phyloP scores from a whole-genome alignment of 2,888 invertebrate genomes.

The Drosophila peninsularis region DNA sequence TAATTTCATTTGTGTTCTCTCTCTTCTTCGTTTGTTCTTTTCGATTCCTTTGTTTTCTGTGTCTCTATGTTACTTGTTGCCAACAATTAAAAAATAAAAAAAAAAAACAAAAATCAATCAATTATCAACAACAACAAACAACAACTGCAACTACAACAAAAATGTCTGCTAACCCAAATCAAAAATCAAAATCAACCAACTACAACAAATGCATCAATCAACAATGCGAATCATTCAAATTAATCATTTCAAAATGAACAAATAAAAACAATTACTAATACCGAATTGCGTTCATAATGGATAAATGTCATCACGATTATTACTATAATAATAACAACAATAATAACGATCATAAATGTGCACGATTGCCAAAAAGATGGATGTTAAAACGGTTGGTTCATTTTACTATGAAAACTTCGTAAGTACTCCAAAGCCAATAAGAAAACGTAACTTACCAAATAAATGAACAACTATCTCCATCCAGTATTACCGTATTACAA shows the following conservation, averaged over 20 bases:
- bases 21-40: conserved; percentile 71
- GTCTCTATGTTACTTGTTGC: conserved; percentile 48
- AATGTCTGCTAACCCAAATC: conserved; percentile 59
- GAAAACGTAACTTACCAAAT: conserved; percentile 30
- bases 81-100: conserved; percentile 34
- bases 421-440: conserved; percentile 87
- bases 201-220: conserved; percentile 55
- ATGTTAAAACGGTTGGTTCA: conserved; percentile 97
- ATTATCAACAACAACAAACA: conserved; percentile 47
- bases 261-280: conserved; percentile 52
- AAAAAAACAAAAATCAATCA: conserved; percentile 4
- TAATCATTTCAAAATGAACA: conserved; percentile 29
- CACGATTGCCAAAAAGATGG: conserved; percentile 90
- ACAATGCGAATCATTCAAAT: conserved; percentile 45
- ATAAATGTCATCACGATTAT: conserved; percentile 21
- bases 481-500: conserved; percentile 34
- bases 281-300: conserved; percentile 44
- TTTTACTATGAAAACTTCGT: conserved; percentile 98
- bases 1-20: conserved; percentile 78
- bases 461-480: conserved; percentile 52
- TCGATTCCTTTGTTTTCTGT: conserved; percentile 58
- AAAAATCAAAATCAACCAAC: conserved; percentile 23
- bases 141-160: conserved; percentile 47
- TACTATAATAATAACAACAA: conserved; percentile 30
- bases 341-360: conserved; percentile 47